Percentiles rank a stretch among this genome's conserved stretches.
Evolutionary conservation across 2,113 vertebrate species (phyloP).

Genomic region (Lampris megalopsis): DNA sequence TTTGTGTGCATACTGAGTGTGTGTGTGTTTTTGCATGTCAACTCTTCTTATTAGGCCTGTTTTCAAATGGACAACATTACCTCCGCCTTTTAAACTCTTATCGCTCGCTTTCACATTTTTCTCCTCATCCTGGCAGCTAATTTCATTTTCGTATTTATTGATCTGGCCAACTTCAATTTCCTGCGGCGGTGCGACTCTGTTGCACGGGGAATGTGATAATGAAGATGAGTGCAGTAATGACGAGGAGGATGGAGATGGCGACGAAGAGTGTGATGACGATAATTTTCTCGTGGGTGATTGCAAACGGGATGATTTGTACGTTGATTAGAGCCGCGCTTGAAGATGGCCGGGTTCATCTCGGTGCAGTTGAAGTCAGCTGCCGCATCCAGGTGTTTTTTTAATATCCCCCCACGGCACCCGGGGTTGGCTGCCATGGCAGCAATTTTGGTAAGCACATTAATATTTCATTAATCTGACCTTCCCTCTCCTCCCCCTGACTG

Average conservation of each 20-base stretch:
- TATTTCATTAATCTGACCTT: slow-evolving; percentile 74
- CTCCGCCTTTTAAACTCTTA: slow-evolving; percentile 38
- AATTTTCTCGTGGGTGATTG: slow-evolving; percentile 54
- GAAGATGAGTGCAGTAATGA: slow-evolving; percentile 51
- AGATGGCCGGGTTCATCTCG: slow-evolving; percentile 53
- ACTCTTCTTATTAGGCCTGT: slow-evolving; percentile 34
- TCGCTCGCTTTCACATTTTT: slow-evolving; percentile 60
- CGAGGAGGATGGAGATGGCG: slow-evolving; percentile 56
- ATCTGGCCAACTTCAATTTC: slow-evolving; percentile 75
- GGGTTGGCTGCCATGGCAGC: slow-evolving; percentile 54
- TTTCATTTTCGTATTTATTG: slow-evolving; percentile 74
- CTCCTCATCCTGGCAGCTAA: slow-evolving; percentile 64
- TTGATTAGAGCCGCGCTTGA: slow-evolving; percentile 65
- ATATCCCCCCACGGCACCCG: slow-evolving; percentile 35
- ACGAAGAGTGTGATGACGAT: slow-evolving; percentile 60
- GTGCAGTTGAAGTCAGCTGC: slow-evolving; percentile 52
- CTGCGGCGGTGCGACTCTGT: slow-evolving; percentile 41
- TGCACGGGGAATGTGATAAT: slow-evolving; percentile 52
- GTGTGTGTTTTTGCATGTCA: slow-evolving; percentile 3
- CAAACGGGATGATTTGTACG: slow-evolving; percentile 61
- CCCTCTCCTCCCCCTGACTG: slow-evolving; percentile 51
- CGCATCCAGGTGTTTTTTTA: slow-evolving; percentile 49
- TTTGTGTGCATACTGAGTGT: slow-evolving; percentile 34
- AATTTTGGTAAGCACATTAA: slow-evolving; percentile 74
- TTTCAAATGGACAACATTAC: slow-evolving; percentile 36